Base-by-base conservation (phyloP, 2,797 vertebrate genomes). In the Emys orbicularis region DNA sequence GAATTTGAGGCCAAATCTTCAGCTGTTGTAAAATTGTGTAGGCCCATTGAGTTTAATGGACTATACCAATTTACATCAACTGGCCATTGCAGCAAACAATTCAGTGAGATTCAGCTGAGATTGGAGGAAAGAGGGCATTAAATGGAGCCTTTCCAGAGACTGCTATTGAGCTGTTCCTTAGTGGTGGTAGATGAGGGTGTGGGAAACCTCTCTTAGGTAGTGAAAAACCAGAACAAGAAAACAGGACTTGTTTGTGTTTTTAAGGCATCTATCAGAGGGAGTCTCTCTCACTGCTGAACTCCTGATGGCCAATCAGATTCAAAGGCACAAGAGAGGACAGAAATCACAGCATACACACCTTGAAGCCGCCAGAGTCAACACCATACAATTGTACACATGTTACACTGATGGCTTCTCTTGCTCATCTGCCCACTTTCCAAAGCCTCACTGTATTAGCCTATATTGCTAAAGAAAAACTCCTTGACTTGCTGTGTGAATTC, bases 21-120 rank as follows among this genome's bases (percentile, higher is more conserved):
- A 72, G 29, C 57, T 31, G n/a, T 72, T 41, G 85, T 8, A 92
- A 83, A 74, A 54, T n/a, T 91, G 31, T 34, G 31, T 85, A 52
- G 79, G 86, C 88, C 54, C 90, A 84, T 79, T 94, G 59, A 76
- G 41, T 52, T 77, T 92, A 86, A 91, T 47, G 44, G 44, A 87
- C 86, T 84, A 79, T 10, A 79, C 21, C 80, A 82, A 49, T 89
- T 41, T 68, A 84, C 37, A 68, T 34, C 94, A 95, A 53, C n/a
- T 12, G 34, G 89, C 34, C 56, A 54, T 49, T 90, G n/a, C 11
- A 37, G 53, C 15, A 86, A 87, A 44, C 83, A 88, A 89, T 11
- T 80, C 57, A 80, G n/a, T 61, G 89, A 81, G 50, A 27, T 59
- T 61, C 81, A 8, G 34, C 76, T 77, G 83, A 86, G 11, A 82